Percentiles rank a stretch among this genome's conserved stretches.
Evolutionary conservation across 2,797 vertebrate species (phyloP).

Genomic region (Corythornis leucogaster): DNA sequence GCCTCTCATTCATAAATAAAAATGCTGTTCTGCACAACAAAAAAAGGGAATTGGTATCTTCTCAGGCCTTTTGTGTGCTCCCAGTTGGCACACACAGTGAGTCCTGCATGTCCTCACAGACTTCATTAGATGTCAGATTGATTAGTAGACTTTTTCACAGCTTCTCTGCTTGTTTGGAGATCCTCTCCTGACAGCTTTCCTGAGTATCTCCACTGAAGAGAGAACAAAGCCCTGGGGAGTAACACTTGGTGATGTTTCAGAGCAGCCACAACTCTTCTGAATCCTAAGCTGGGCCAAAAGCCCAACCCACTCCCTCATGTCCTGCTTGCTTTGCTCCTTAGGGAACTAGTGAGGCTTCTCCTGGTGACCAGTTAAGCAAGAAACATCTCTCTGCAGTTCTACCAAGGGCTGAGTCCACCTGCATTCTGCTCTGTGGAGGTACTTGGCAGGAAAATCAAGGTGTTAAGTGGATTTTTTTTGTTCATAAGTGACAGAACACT

Average conservation of each 20-base stretch:
- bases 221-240: not conserved
- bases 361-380: not conserved
- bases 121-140: not conserved
- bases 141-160: not conserved
- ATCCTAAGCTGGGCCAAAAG: not conserved
- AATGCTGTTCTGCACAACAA: not conserved
- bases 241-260: not conserved
- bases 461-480: not conserved
- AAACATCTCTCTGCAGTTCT: not conserved
- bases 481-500: not conserved
- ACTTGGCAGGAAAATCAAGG: not conserved
- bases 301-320: not conserved
- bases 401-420: not conserved
- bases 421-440: not conserved
- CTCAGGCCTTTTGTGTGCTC: not conserved
- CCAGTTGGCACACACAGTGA: not conserved
- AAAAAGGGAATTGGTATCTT: not conserved
- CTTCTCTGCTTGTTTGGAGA: not conserved
- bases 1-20: not conserved
- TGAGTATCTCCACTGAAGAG: not conserved
- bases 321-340: fast-evolving
- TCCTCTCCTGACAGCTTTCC: not conserved
- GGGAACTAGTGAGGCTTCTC: not conserved
- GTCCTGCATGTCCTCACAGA: not conserved
- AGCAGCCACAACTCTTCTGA: not conserved